Conservation (phyloP, 2,888 invertebrate genomes). For the Harpagoxenus sublaevis region DNA sequence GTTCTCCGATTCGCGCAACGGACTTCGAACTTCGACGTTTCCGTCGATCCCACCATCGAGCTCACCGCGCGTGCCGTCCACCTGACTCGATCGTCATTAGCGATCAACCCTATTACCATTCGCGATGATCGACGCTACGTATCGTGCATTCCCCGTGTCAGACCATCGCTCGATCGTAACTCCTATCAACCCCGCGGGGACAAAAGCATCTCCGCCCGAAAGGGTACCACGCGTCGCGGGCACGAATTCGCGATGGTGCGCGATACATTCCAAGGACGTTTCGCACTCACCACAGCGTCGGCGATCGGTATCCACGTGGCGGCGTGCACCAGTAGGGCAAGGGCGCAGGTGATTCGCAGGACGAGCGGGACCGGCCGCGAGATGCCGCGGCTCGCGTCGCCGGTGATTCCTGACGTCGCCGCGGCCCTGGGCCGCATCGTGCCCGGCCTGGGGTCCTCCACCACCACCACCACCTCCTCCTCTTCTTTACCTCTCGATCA, state of each 20-base stretch:
- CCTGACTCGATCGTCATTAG: neutral
- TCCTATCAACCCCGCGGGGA: neutral
- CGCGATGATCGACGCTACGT: conserved; percentile 26
- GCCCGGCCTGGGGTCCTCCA: conserved; percentile 61
- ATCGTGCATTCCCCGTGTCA: conserved; percentile 13
- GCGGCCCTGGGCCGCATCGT: conserved; percentile 77
- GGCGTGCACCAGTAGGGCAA: conserved; percentile 73
- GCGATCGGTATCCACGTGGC: conserved; percentile 70
- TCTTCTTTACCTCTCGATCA: conserved; percentile 23
- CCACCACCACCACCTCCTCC: conserved; percentile 44
- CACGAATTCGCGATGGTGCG: conserved; percentile 10
- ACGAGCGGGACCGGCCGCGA: conserved; percentile 61
- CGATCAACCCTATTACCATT: neutral
- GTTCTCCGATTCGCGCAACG: conserved; percentile 44
- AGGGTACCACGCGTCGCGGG: neutral
- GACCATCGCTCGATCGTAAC: conserved; percentile 34
- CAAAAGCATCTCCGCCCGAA: neutral
- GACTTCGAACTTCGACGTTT: conserved; percentile 15
- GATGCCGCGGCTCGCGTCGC: conserved; percentile 55
- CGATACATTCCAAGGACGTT: conserved; percentile 56
- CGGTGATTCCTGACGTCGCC: conserved; percentile 65
- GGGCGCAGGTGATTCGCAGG: conserved; percentile 71
- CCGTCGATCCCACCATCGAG: conserved; percentile 11
- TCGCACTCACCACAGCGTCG: conserved; percentile 80
- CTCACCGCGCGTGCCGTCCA: conserved; percentile 1